Conservation (phyloP, 1,140 invertebrate genomes). For the Diabrotica undecimpunctata region DNA sequence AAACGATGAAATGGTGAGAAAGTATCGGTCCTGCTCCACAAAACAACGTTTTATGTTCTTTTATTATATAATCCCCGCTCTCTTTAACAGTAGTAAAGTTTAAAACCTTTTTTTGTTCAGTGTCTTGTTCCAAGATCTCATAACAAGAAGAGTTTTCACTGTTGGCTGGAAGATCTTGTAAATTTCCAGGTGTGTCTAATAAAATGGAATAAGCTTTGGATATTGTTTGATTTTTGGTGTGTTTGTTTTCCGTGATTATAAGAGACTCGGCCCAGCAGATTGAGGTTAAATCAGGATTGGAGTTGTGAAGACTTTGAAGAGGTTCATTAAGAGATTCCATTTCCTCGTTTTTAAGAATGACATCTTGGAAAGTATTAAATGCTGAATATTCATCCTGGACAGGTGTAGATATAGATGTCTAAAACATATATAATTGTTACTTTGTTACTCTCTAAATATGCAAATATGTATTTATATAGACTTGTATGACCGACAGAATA, state of each 20-base stretch:
- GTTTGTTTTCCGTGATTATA: conserved; percentile 16
- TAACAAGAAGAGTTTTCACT: conserved; percentile 6
- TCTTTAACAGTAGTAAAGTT: conserved; percentile 17
- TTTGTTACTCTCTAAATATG: too few relatives aligned
- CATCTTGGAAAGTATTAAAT: not conserved
- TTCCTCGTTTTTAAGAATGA: not conserved
- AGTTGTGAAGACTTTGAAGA: not conserved
- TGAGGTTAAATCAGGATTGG: not conserved
- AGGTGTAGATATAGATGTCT: not conserved
- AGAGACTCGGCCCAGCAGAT: conserved; percentile 14
- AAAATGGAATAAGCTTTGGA: conserved; percentile 9
- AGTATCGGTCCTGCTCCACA: conserved; percentile 18
- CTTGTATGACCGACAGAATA: too few relatives aligned
- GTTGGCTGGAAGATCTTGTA: not conserved
- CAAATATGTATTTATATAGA: too few relatives aligned
- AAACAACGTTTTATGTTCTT: conserved; percentile 18
- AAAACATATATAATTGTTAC: not conserved
- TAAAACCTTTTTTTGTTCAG: not conserved
- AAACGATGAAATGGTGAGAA: conserved; percentile 11
- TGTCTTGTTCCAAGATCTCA: not conserved
- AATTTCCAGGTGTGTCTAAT: not conserved
- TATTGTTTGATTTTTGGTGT: not conserved
- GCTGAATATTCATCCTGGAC: not conserved
- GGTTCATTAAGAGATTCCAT: not conserved
- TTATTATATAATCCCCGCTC: conserved; percentile 5